phyloP scores from a whole-genome alignment of 2,113 vertebrate genomes.

The Amphiprion ocellaris region DNA sequence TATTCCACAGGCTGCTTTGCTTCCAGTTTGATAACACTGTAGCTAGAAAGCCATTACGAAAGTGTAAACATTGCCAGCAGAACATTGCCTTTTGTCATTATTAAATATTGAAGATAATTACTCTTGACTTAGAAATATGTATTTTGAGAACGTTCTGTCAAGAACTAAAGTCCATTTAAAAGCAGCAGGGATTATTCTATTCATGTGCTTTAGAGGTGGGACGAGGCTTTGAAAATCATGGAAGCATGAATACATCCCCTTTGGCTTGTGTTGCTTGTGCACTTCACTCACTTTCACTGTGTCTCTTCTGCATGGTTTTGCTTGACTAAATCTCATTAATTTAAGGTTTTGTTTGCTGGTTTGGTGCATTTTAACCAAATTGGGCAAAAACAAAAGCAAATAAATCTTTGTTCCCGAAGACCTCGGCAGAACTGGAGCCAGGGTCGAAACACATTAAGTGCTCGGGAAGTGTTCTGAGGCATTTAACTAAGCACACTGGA shows the following conservation, averaged over 20 bases:
- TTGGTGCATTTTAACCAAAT: conserved; percentile 1
- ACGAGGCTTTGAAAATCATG: conserved; percentile 8
- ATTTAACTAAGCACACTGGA: no score
- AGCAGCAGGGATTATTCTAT: conserved; percentile 32
- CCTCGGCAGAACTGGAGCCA: no score
- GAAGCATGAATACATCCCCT: conserved; percentile 7
- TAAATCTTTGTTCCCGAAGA: no score
- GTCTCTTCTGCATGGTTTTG: not conserved
- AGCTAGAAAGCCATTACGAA: conserved; percentile 59
- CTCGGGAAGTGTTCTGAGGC: no score
- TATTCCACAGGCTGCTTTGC: conserved; percentile 43
- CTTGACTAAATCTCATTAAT: conserved; percentile 2
- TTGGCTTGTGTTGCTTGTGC: not conserved
- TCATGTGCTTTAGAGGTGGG: conserved; percentile 11
- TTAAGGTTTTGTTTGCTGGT: not conserved
- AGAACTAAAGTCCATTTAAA: conserved; percentile 37
- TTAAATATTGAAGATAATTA: conserved; percentile 64
- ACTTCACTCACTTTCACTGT: conserved; percentile 1
- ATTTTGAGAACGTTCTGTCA: conserved; percentile 46
- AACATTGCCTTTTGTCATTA: conserved; percentile 54
- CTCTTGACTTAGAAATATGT: conserved; percentile 58
- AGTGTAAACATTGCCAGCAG: conserved; percentile 47
- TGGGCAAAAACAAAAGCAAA: no score
- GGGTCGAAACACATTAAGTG: no score
- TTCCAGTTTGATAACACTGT: conserved; percentile 42